Conservation (phyloP, 2,888 invertebrate genomes). For the Tachina grossa region DNA sequence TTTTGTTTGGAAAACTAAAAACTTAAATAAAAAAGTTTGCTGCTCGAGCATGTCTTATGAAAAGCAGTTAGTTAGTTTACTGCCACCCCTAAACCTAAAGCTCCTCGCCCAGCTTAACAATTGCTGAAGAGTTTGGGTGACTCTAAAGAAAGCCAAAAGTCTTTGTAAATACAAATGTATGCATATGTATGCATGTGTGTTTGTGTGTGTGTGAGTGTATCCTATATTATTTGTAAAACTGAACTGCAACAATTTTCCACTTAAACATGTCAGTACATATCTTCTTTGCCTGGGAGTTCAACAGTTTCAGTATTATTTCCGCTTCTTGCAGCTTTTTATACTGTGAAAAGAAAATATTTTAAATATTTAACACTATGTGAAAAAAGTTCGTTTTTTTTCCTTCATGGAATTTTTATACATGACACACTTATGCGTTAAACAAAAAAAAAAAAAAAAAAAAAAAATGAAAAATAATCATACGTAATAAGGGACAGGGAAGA, state of each 20-base stretch:
- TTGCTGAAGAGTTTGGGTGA: conserved; percentile 34
- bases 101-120: conserved; percentile 5
- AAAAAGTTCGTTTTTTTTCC: conserved; percentile 4
- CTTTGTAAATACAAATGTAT: background rate
- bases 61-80: conserved; percentile 16
- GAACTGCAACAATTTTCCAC: conserved; percentile 67
- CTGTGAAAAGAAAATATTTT: conserved; percentile 26
- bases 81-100: background rate
- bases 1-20: background rate
- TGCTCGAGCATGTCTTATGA: conserved; percentile 38
- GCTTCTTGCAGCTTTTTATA: background rate
- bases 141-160: background rate
- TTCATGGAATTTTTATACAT: conserved; percentile 30
- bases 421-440: conserved; percentile 38
- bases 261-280: conserved; percentile 61
- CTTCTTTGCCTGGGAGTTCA: conserved; percentile 33
- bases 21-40: conserved; percentile 29
- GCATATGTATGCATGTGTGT: conserved; percentile 24
- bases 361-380: conserved; percentile 48
- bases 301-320: conserved; percentile 37
- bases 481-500: background rate
- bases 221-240: conserved; percentile 43
- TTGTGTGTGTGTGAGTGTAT: conserved; percentile 3
- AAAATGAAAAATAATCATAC: conserved; percentile 13
- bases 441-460: conserved; percentile 6